phyloP scores from a whole-genome alignment of 2,797 vertebrate genomes.

The Gallinago stenura region DNA sequence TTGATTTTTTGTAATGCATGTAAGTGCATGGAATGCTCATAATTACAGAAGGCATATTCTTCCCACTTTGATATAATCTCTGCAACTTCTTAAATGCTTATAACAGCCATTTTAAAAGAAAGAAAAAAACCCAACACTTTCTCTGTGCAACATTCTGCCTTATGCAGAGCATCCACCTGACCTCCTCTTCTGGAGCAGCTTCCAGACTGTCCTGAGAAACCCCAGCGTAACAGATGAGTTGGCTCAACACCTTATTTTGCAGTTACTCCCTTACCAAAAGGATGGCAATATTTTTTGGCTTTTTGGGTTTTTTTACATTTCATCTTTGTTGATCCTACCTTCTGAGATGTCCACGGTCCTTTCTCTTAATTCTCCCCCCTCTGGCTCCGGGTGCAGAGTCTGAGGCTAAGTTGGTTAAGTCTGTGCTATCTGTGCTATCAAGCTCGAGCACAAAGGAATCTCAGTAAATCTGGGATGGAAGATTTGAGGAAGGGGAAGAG shows the following conservation, averaged over 20 bases:
- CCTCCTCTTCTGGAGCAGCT: background rate
- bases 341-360: slow-evolving; percentile 74
- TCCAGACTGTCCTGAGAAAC: background rate
- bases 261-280: background rate
- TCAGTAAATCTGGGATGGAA: slow-evolving; percentile 78
- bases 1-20: background rate
- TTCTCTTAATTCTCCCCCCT: slow-evolving; percentile 77
- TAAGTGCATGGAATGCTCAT: background rate
- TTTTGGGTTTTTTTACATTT: background rate
- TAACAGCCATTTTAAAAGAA: background rate
- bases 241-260: slow-evolving; percentile 18
- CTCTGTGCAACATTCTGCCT: background rate
- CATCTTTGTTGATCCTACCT: slow-evolving; percentile 74
- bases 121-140: background rate
- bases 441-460: slow-evolving; percentile 73
- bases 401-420: slow-evolving; percentile 76
- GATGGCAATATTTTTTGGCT: background rate
- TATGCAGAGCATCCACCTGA: background rate
- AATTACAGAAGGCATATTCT: background rate
- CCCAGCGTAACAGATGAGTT: background rate
- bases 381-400: slow-evolving; percentile 73
- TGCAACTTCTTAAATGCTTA: background rate
- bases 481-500: slow-evolving; percentile 78
- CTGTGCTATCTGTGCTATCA: slow-evolving; percentile 77
- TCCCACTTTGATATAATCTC: background rate